A percentile compares a stretch with the other conserved stretches of the same genome.
Conservation (phyloP, 2,113 vertebrate genomes). For the Serinus canaria region DNA sequence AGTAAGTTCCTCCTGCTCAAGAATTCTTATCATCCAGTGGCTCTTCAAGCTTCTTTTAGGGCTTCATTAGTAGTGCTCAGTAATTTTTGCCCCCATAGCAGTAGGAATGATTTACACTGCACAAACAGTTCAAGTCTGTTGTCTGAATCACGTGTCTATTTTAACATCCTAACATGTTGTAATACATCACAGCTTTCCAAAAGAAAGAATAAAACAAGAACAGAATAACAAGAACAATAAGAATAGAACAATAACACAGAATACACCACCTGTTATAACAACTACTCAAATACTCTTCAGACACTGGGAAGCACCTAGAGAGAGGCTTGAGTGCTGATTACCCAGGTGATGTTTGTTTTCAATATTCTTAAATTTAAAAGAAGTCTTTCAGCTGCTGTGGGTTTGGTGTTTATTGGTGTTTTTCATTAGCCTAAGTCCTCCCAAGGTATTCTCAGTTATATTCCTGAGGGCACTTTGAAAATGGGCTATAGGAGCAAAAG, state of each 20-base stretch:
- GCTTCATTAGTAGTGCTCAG: neutral
- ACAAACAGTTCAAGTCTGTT: neutral
- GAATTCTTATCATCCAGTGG: neutral
- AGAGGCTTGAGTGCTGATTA: neutral
- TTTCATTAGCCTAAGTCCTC: neutral
- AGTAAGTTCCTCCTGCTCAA: slow-evolving; percentile 67
- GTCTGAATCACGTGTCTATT: neutral
- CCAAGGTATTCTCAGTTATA: neutral
- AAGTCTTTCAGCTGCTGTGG: neutral
- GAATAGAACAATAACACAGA: neutral
- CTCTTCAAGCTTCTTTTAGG: neutral
- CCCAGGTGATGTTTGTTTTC: neutral
- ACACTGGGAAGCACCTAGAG: neutral
- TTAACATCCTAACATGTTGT: neutral
- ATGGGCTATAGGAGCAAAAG: neutral
- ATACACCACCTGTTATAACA: neutral
- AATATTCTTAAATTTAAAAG: neutral
- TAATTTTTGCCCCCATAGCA: neutral
- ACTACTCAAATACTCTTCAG: neutral
- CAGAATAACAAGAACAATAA: neutral
- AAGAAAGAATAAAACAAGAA: neutral
- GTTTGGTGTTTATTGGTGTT: neutral
- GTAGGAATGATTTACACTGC: neutral
- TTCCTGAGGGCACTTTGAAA: neutral
- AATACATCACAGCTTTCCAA: neutral